These are phyloP conservation scores for Capricornis sumatraensis DNA, from an alignment of 2,113 vertebrate species.

Conservation along the genomic window DNA sequence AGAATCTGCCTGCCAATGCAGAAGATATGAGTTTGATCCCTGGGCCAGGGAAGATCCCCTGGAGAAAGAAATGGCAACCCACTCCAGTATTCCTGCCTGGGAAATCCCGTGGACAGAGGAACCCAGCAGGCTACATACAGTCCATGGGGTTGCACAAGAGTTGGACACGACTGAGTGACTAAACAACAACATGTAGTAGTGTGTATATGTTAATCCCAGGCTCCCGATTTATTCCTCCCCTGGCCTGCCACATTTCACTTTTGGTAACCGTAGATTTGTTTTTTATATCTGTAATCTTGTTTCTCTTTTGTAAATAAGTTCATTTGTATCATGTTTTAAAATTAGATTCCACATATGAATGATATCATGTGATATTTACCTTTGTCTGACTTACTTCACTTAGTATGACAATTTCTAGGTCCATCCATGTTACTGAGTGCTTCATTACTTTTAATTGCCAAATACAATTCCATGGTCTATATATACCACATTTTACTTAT, in stretches of 20 bases:
- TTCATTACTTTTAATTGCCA: not conserved
- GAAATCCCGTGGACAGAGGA: not conserved
- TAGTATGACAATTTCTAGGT: not conserved
- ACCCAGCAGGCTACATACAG: not conserved
- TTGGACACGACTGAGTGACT: not conserved
- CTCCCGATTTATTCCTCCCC: not conserved
- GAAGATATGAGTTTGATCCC: not conserved
- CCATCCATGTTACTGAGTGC: not conserved
- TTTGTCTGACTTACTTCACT: not conserved
- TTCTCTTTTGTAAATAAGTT: not conserved
- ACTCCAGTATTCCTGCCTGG: not conserved
- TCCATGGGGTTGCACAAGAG: not conserved
- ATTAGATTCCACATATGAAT: not conserved
- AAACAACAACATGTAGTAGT: not conserved
- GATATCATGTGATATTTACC: not conserved
- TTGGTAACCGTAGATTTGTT: not conserved
- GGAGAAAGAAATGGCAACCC: not conserved
- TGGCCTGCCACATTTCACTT: not conserved
- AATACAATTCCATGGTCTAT: not conserved
- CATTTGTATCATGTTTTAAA: not conserved
- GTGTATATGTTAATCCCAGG: not conserved
- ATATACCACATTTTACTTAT: not conserved
- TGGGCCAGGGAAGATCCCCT: not conserved
- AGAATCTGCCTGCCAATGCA: not conserved
- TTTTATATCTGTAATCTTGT: not conserved